Evolutionary conservation across 2,113 vertebrate genomes (phyloP), one percentile per base, ranked within the genome.

Genomic region (Scomber scombrus): DNA sequence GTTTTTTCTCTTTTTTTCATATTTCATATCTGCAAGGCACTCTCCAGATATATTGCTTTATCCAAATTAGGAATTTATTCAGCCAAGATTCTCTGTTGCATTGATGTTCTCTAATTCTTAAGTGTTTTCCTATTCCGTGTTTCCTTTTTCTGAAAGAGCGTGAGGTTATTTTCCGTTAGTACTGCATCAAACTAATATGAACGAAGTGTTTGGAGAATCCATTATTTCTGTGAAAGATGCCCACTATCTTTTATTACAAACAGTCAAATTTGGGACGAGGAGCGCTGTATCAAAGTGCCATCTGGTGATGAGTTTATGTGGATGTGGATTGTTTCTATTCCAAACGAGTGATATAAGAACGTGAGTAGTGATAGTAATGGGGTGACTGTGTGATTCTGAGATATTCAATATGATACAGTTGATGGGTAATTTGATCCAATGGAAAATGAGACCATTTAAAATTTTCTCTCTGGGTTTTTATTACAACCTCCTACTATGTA

Each of bases 231-330:
- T 11, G 55, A 68, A 3, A 5, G 14, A 56, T 71, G 40, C 67
- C 10, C 10, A 10, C 4, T 46, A 5, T 40, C 29, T 66, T 50
- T 75, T 15, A 77, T 61, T 49, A 10, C 2, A 68, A 26, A 15
- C 45, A 31, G 14, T 51, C 26, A 49, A 66, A 34, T 49, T 47
- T 46, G n/a, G 0, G 5, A 66, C 52, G 5, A 75, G 23, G 19
- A 46, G 52, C 52, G 52, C 65, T 56, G 58, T 46, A 45, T 29
- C 54, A 71, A 69, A 40, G 52, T 26, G 34, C n/a, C 57, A 72
- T 57, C 51, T 61, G 80, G 1, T 63, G 57, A 73, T 34, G 19
- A 58, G 14, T 66, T 71, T 16, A 34, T 43, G 26, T 60, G n/a
- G 46, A 57, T 19, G 26, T 60, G n/a, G 46, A 57, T 19, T 54